Evolutionary conservation across 1,140 invertebrate genomes (phyloP).

Genomic region (Cotesia chilonis): DNA sequence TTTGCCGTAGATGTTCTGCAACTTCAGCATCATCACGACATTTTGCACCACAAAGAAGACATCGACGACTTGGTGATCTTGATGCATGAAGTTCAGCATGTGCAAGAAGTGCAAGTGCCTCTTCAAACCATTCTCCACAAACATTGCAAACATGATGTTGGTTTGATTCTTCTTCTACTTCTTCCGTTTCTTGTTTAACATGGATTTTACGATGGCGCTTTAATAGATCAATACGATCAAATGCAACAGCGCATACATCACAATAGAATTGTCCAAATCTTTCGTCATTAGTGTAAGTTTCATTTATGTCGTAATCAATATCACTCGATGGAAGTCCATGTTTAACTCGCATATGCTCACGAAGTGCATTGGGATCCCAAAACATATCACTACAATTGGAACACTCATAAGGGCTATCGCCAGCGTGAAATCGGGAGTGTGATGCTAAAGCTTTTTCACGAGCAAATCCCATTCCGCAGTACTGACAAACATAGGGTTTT

Average conservation of each 20-base stretch:
- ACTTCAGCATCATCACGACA: constrained; percentile 68
- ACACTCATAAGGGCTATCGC: constrained; percentile 80
- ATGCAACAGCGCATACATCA: constrained; percentile 77
- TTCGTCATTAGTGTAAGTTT: constrained; percentile 70
- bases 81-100: constrained; percentile 77
- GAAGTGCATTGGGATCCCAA: constrained; percentile 74
- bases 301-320: constrained; percentile 64
- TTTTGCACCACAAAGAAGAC: constrained; percentile 73
- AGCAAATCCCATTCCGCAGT: constrained; percentile 81
- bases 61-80: constrained; percentile 65
- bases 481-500: constrained; percentile 82
- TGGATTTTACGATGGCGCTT: constrained; percentile 73
- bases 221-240: constrained; percentile 78
- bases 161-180: constrained; percentile 62
- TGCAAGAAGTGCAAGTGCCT: constrained; percentile 76
- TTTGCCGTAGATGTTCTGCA: constrained; percentile 68
- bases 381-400: constrained; percentile 80
- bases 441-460: constrained; percentile 81
- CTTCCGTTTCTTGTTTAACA: constrained; percentile 64
- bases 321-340: constrained; percentile 64
- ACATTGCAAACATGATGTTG: constrained; percentile 75
- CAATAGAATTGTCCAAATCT: constrained; percentile 79
- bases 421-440: constrained; percentile 75
- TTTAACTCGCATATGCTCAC: constrained; percentile 72
- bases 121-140: constrained; percentile 78